Conservation (phyloP, 2,797 vertebrate species). For the Neopelma chrysocephalum region DNA sequence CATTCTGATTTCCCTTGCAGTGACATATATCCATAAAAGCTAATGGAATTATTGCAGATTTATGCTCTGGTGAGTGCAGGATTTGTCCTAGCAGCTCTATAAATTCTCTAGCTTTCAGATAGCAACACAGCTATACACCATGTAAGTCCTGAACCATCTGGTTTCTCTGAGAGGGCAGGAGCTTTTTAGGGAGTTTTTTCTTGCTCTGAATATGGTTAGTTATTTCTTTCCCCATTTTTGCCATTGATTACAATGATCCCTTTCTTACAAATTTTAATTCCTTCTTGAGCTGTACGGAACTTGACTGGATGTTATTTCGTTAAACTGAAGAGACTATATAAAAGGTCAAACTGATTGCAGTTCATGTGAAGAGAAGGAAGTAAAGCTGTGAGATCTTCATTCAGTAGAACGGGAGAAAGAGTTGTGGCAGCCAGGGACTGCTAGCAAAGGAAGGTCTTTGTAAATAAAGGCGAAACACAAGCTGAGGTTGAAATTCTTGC, state of each 20-base stretch:
- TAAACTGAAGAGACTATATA: background rate
- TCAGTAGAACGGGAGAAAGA: background rate
- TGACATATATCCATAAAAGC: background rate
- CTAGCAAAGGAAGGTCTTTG: background rate
- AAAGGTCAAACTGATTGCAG: background rate
- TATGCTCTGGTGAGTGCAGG: background rate
- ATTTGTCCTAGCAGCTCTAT: slow-evolving; percentile 25
- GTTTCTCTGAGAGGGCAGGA: background rate
- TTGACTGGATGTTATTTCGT: background rate
- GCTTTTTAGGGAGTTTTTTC: background rate
- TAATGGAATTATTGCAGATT: slow-evolving; percentile 31
- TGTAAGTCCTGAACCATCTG: background rate
- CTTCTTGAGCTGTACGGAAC: background rate
- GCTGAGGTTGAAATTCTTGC: background rate
- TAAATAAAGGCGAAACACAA: background rate
- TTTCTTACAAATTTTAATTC: slow-evolving; percentile 3
- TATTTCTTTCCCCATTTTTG: background rate
- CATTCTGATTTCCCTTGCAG: background rate
- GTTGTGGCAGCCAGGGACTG: background rate
- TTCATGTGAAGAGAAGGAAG: background rate
- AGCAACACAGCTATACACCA: background rate
- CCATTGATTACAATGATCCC: background rate
- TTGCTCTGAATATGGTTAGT: background rate
- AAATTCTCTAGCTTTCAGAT: background rate
- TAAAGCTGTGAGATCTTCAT: background rate